Conservation (phyloP, 2,113 vertebrate genomes). For the Engystomops pustulosus region DNA sequence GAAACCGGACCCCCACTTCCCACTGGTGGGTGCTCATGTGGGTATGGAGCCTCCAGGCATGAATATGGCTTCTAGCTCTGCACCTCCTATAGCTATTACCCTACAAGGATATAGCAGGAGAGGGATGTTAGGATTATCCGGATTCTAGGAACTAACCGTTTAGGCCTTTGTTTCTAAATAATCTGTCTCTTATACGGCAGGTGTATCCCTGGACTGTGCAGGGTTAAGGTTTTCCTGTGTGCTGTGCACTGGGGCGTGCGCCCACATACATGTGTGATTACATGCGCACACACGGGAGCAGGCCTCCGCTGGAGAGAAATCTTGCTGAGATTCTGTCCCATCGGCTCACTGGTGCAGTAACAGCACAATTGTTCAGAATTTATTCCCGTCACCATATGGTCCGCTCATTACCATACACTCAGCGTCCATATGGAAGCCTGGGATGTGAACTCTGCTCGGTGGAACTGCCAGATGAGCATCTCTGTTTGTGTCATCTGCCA, state of each 20-base stretch:
- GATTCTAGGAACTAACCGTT: background rate
- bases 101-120: background rate
- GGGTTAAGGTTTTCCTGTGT: background rate
- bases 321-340: slow-evolving; percentile 50
- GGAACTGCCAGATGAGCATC: slow-evolving; percentile 86
- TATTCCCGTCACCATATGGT: slow-evolving; percentile 82
- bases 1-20: too few species aligned
- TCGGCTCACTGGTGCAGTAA: slow-evolving; percentile 71
- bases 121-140: background rate
- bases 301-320: slow-evolving; percentile 12
- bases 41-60: too few species aligned
- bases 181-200: background rate
- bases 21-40: too few species aligned
- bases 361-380: slow-evolving; percentile 78
- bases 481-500: slow-evolving; percentile 84
- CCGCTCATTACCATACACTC: slow-evolving; percentile 83
- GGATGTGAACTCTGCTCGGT: slow-evolving; percentile 86
- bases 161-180: background rate
- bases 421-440: slow-evolving; percentile 86
- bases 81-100: too few species aligned
- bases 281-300: slow-evolving; percentile 36
- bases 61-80: too few species aligned
- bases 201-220: background rate
- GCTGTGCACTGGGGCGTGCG: background rate
- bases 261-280: slow-evolving; percentile 42